Evolutionary conservation across 2,888 invertebrate genomes (phyloP).

Genomic region (Caenorhabditis sp.): DNA sequence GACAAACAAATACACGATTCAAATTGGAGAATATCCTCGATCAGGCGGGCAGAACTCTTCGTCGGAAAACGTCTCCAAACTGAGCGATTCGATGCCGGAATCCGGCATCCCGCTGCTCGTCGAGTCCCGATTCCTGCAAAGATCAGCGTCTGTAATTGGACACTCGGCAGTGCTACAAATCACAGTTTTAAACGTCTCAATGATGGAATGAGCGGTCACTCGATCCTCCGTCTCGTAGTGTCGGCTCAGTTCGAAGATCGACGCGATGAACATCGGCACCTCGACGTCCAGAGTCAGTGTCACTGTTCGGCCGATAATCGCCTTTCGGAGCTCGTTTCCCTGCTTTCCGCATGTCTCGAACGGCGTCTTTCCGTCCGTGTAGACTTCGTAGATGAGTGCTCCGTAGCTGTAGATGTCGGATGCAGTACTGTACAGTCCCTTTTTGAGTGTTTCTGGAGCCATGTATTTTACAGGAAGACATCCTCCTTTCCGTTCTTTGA

Average conservation of each 20-base stretch:
- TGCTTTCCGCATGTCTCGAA: constrained; percentile 31
- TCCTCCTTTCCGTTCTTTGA: constrained; percentile 55
- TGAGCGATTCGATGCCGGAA: constrained; percentile 1
- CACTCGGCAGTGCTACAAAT: background rate
- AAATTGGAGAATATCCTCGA: background rate
- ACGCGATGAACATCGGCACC: constrained; percentile 14
- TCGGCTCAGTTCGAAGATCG: constrained; percentile 36
- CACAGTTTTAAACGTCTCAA: constrained; percentile 43
- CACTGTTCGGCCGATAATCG: constrained; percentile 36
- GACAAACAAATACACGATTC: constrained; percentile 4
- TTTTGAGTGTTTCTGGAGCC: constrained; percentile 61
- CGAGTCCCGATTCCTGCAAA: constrained; percentile 23
- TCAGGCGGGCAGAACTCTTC: background rate
- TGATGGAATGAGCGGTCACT: constrained; percentile 19
- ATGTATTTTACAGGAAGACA: constrained; percentile 54
- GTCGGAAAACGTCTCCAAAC: background rate
- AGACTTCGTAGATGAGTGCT: constrained; percentile 62
- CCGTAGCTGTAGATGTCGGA: constrained; percentile 64
- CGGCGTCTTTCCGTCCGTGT: constrained; percentile 59
- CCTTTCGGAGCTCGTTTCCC: constrained; percentile 47
- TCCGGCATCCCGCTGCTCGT: background rate
- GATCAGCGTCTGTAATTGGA: background rate
- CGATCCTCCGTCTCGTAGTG: constrained; percentile 29
- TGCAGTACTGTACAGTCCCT: constrained; percentile 43
- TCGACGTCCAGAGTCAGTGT: constrained; percentile 15